These are phyloP conservation scores for Ferdinandea cuprea DNA, from an alignment of 2,888 invertebrate species.

Conservation along the genomic window DNA sequence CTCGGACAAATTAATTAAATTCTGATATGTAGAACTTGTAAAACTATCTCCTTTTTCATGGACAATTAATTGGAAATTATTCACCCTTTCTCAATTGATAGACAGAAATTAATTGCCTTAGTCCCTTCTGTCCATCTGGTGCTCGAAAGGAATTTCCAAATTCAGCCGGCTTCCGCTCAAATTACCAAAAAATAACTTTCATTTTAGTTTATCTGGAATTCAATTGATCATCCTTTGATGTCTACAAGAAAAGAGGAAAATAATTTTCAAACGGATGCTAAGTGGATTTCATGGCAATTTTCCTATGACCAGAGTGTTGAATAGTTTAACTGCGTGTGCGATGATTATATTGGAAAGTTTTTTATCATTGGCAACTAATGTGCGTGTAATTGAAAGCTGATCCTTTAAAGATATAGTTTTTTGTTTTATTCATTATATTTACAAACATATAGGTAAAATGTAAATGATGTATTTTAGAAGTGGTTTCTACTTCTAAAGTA, in stretches of 20 bases:
- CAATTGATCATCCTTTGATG: conserved; percentile 60
- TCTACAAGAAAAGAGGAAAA: conserved; percentile 1
- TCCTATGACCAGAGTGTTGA: conserved; percentile 27
- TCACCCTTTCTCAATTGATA: conserved; percentile 17
- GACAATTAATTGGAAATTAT: conserved; percentile 57
- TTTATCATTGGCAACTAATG: conserved; percentile 37
- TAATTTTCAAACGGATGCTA: conserved; percentile 44
- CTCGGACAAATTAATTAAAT: not conserved
- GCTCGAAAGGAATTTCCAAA: conserved; percentile 62
- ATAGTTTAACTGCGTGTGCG: conserved; percentile 9
- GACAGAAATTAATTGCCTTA: conserved; percentile 33
- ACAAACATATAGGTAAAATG: not conserved
- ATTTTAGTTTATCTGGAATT: conserved; percentile 20
- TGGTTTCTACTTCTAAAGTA: not conserved
- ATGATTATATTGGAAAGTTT: conserved; percentile 10
- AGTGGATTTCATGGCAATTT: conserved; percentile 56
- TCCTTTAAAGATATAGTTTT: conserved; percentile 26
- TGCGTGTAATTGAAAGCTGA: conserved; percentile 52
- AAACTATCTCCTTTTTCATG: conserved; percentile 14
- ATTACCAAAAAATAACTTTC: conserved; percentile 7
- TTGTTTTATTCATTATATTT: not conserved
- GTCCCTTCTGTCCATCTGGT: conserved; percentile 43
- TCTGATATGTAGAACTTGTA: conserved; percentile 1
- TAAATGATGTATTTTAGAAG: conserved; percentile 7
- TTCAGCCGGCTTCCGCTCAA: not conserved